Evolutionary conservation across 2,113 vertebrate genomes (phyloP), one percentile per base, ranked within the genome.

Genomic region (Rhea pennata): DNA sequence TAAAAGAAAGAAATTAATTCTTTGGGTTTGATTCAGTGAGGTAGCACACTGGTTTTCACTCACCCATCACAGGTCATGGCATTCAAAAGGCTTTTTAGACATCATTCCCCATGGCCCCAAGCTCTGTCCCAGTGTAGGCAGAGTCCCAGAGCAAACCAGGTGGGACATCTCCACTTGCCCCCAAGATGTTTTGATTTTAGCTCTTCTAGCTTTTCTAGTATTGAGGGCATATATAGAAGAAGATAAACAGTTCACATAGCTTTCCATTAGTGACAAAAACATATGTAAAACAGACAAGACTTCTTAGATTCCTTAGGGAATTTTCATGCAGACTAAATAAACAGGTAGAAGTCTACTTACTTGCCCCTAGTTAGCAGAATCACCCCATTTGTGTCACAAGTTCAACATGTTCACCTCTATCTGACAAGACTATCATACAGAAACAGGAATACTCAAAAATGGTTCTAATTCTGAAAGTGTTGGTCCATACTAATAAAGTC

Each of bases 301-400:
- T 44, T 24, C 16, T 66, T 17, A 3, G 21, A 48, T 77, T 94
- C 76, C 61, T 82, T 26, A 51, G 29, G 40, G 27, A 81, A 65
- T 90, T 67, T 65, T 33, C 31, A 62, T 3, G 8, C 14, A 48
- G 69, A 58, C 4, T 58, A 69, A n/a, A 74, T 58, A 69, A n/a
- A 74, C 46, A 6, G 13, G 4, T 67, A 7, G 31, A 33, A 84
- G 54, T 54, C 65, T 81, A 8, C 6, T 86, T 56, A 16, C 33
- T 75, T 90, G 51, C 3, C 36, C 33, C 5, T 7, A 50, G 0
- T 46, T 54, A 78, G 7, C 1, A 74, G 88, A 92, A 40, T 42
- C 5, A 1, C 2, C 5, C 1, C 2, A 0, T 78, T 87, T 71
- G 12, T 61, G 12, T 74, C 42, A 65, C 6, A 54, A 81, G 22